Evolutionary conservation across 2,113 vertebrate species (phyloP), one percentile per base, ranked within the genome.

Genomic region (Limanda limanda): DNA sequence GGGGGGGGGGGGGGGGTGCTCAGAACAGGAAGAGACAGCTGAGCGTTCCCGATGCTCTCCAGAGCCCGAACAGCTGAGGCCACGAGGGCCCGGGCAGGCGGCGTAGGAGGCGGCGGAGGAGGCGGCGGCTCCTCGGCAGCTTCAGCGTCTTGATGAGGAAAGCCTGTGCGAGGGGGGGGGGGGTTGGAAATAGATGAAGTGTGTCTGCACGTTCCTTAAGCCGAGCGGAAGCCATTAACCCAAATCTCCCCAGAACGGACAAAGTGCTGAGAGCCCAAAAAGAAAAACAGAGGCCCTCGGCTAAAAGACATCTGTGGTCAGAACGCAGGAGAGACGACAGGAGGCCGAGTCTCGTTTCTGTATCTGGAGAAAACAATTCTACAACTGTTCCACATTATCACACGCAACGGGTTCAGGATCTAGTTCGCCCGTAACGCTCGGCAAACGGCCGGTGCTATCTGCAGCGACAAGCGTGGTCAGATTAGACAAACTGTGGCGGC

Each of bases 51-150:
- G 65, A 84, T 74, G 87, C 68, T 20, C 87, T 88, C 81, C 68
- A 76, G 86, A 86, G 86, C 74, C 74, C 17, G 11, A 89, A 86
- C 89, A 91, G 90, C 90, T 91, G 90, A 89, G 85, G 81, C 79
- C 82, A 83, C 3, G 65, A 75, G 81, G 54, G 71, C 51, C 70
- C 45, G 18, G 10, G 72, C 66, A 27, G 25, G 25, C 25, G 25
- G 25, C n/a, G n/a, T n/a, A n/a, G n/a, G n/a, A 58, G 71, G 62
- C 63, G 35, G 73, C 56, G 2, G 11, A 24, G 23, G 12, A 24
- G n/a, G 54, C 37, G 58, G 74, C 21, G 23, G 52, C 84, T 74
- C 57, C 75, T 74, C 2, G 3, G 40, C 40, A 42, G 40, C 40
- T 3, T 1, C 40, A 1, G 62, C 31, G 73, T 81, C 85, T 81